Percentiles rank a stretch among this genome's conserved stretches.
These are phyloP conservation scores for Scrobipalpa atriplicella DNA, from an alignment of 2,888 invertebrate species.

Conservation along the genomic window DNA sequence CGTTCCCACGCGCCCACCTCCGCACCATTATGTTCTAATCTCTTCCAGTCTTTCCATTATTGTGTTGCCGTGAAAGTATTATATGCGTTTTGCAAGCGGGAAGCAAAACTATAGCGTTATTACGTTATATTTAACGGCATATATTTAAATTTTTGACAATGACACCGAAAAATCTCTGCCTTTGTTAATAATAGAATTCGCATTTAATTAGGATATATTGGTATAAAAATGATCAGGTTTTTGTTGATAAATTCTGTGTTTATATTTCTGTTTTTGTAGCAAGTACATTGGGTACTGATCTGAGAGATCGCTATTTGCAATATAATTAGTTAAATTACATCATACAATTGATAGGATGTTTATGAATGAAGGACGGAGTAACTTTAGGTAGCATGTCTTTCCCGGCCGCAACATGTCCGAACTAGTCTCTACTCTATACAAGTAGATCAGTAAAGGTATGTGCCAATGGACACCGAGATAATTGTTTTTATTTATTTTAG, in stretches of 20 bases:
- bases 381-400: constrained; percentile 28
- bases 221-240: too few relatives aligned
- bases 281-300: too few relatives aligned
- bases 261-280: too few relatives aligned
- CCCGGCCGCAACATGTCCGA: constrained; percentile 49
- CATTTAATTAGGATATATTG: too few relatives aligned
- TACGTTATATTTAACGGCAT: constrained; percentile 38
- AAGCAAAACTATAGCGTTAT: constrained; percentile 57
- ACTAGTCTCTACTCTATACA: constrained; percentile 40
- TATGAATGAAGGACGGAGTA: too few relatives aligned
- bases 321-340: too few relatives aligned
- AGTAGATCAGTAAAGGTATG: not conserved
- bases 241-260: too few relatives aligned
- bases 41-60: constrained; percentile 78
- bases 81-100: constrained; percentile 69
- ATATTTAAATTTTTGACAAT: constrained; percentile 5
- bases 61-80: constrained; percentile 78
- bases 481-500: not conserved
- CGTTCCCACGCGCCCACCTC: constrained; percentile 82
- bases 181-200: not conserved
- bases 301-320: too few relatives aligned
- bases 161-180: not conserved
- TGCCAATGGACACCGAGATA: not conserved
- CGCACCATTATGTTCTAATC: constrained; percentile 81
- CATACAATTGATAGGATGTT: too few relatives aligned